A percentile compares a stretch with the other conserved stretches of the same genome.
phyloP scores from a whole-genome alignment of 2,113 vertebrate genomes.

The Cephalopterus ornatus region DNA sequence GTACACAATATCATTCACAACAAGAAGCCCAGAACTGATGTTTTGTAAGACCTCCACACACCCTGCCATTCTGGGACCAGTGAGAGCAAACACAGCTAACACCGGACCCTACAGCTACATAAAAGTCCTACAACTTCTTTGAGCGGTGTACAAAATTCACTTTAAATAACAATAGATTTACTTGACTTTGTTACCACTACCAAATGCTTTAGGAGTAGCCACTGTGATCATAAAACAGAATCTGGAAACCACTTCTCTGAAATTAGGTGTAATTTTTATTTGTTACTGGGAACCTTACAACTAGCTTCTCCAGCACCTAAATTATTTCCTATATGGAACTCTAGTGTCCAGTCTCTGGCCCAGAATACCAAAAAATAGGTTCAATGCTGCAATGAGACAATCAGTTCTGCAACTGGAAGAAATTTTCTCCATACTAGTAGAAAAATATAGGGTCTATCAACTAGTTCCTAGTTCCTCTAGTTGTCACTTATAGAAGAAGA shows the following conservation, averaged over 20 bases:
- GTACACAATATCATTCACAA: not conserved
- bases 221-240: not conserved
- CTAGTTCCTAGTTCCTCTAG: not conserved
- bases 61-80: not conserved
- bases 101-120: not conserved
- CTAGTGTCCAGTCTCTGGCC: not conserved
- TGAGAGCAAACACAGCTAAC: not conserved
- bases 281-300: not conserved
- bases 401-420: not conserved
- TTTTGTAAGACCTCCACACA: not conserved
- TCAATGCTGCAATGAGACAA: not conserved
- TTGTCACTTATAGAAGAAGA: not conserved
- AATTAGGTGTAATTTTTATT: not conserved
- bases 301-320: not conserved
- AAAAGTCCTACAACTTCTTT: not conserved
- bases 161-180: not conserved
- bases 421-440: not conserved
- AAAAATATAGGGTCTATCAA: not conserved
- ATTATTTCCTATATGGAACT: not conserved
- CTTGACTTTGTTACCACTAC: not conserved
- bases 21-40: not conserved
- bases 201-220: not conserved
- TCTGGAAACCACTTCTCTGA: not conserved
- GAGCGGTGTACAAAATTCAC: not conserved
- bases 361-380: not conserved